Conservation (phyloP, 1,140 invertebrate genomes). For the Hormaphis cornu region DNA sequence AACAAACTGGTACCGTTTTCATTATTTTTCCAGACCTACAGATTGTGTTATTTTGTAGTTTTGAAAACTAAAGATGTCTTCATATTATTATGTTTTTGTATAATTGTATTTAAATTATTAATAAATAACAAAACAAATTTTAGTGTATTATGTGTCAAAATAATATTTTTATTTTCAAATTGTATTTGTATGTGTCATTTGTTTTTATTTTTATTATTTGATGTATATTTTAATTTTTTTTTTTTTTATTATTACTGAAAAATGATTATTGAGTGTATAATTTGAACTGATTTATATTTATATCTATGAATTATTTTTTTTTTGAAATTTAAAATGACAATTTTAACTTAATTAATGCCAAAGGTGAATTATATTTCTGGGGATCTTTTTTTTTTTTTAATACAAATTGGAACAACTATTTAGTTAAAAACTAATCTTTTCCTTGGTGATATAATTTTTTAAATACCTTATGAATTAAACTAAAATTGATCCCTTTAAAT, state of each 20-base stretch:
- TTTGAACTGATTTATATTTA: neutral
- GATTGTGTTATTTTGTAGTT: neutral
- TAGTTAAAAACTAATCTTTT: neutral
- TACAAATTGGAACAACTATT: neutral
- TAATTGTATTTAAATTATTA: neutral
- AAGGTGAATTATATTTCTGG: neutral
- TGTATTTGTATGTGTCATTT: neutral
- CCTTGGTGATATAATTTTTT: neutral
- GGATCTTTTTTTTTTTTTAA: neutral
- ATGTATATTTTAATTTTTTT: slow-evolving; percentile 4
- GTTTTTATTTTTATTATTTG: neutral
- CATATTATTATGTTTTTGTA: slow-evolving; percentile 12
- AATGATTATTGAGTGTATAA: neutral
- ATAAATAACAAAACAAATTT: neutral
- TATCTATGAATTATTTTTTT: neutral
- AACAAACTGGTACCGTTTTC: neutral
- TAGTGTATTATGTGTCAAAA: neutral
- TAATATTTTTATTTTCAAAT: neutral
- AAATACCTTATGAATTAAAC: no score
- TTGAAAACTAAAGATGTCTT: neutral
- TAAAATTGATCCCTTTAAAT: neutral
- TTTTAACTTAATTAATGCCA: slow-evolving; percentile 21
- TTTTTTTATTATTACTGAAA: no score
- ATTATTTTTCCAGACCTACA: neutral
- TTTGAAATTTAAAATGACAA: neutral